Conservation (phyloP, 1,140 invertebrate genomes). For the Triops longicaudatus region DNA sequence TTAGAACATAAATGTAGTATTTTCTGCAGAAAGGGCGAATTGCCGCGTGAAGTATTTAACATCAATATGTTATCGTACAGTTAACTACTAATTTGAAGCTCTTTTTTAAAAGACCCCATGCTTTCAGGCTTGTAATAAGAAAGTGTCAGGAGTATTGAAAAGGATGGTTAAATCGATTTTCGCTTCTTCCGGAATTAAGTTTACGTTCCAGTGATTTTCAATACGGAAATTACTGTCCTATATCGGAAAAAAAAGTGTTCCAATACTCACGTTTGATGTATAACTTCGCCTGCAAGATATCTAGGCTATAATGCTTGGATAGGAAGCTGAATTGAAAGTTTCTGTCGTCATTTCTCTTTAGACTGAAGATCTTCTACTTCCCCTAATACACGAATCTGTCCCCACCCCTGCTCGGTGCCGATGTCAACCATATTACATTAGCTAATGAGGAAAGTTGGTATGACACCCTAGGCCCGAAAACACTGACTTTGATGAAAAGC, state of each 20-base stretch:
- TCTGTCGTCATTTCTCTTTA: not conserved
- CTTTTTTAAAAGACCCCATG: not conserved
- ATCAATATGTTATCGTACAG: no score
- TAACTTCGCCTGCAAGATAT: not conserved
- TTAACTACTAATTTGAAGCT: no score
- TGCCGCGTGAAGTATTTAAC: no score
- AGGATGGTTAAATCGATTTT: not conserved
- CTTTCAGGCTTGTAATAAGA: not conserved
- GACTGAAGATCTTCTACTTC: not conserved
- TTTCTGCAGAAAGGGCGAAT: not conserved
- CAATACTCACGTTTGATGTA: not conserved
- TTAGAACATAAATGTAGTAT: not conserved
- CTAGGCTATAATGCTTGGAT: not conserved
- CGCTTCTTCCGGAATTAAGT: not conserved
- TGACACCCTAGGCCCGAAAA: not conserved
- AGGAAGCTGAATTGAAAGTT: not conserved
- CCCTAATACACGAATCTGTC: not conserved
- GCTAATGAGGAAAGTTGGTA: not conserved
- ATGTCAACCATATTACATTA: not conserved
- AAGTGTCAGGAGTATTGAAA: not conserved
- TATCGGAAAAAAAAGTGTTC: not conserved
- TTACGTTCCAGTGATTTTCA: not conserved
- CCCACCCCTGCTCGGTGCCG: not conserved
- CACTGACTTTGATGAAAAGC: not conserved
- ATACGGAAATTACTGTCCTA: not conserved